Evolutionary conservation across 2,113 vertebrate species (phyloP).

Genomic region (Rhabdornis inornatus): DNA sequence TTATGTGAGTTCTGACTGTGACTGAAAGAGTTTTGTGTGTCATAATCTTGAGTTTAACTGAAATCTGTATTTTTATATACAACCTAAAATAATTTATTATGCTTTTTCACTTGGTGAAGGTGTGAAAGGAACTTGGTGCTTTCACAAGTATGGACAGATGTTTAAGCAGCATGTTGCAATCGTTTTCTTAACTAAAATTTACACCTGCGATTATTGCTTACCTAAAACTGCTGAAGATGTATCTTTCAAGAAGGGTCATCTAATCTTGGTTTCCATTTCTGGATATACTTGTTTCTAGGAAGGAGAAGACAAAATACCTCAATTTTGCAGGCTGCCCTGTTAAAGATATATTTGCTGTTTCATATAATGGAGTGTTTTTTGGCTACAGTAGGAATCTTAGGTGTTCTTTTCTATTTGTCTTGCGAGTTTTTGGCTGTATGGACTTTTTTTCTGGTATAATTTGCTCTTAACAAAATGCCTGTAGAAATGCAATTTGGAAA

Average conservation of each 20-base stretch:
- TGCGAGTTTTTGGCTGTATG: not conserved
- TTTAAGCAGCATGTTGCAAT: not conserved
- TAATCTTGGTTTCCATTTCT: not conserved
- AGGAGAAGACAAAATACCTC: not conserved
- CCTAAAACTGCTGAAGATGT: not conserved
- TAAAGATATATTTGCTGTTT: not conserved
- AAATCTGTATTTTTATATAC: not conserved
- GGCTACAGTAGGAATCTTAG: not conserved
- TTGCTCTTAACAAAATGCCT: not conserved
- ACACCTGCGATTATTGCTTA: not conserved
- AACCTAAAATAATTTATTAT: not conserved
- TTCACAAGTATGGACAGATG: not conserved
- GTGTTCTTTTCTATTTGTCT: not conserved
- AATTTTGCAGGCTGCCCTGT: not conserved
- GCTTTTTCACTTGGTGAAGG: not conserved
- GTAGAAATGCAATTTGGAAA: not conserved
- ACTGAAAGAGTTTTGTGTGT: not conserved
- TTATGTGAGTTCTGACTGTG: not conserved
- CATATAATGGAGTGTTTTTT: rapidly evolving
- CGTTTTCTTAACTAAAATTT: not conserved
- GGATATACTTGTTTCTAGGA: not conserved
- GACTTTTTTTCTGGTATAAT: not conserved
- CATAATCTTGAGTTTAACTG: not conserved
- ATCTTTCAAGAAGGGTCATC: not conserved
- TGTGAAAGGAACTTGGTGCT: not conserved